These are phyloP conservation scores for Chloroclystis v-ata DNA, from an alignment of 2,888 invertebrate genomes.

Conservation along the genomic window DNA sequence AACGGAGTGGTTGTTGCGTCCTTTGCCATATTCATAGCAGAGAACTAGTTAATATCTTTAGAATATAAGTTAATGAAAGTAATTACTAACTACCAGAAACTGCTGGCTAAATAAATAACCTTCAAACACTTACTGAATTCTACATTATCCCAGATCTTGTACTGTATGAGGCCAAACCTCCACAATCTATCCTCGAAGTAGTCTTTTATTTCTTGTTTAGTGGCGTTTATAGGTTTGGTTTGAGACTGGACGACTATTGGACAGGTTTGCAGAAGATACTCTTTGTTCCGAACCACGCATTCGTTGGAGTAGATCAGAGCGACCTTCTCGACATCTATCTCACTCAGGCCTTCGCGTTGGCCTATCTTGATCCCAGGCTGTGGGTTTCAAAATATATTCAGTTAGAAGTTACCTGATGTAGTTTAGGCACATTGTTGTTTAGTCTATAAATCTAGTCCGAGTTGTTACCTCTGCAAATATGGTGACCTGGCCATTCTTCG, in stretches of 20 bases:
- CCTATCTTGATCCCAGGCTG: constrained; percentile 53
- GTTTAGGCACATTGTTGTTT: too few relatives aligned
- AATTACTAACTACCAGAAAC: too few relatives aligned
- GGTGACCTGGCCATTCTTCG: constrained; percentile 83
- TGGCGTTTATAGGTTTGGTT: constrained; percentile 9
- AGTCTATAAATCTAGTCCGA: too few relatives aligned
- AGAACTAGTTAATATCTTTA: too few relatives aligned
- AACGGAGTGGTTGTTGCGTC: too few relatives aligned
- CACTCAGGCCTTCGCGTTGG: constrained; percentile 61
- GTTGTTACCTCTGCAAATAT: constrained; percentile 80
- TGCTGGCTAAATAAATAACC: too few relatives aligned
- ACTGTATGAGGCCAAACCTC: constrained; percentile 56
- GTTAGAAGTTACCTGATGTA: too few relatives aligned
- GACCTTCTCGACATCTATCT: constrained; percentile 58
- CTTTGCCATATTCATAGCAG: too few relatives aligned
- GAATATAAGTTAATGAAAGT: too few relatives aligned
- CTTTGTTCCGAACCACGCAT: constrained; percentile 54
- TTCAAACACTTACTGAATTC: constrained; percentile 62
- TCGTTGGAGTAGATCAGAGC: constrained; percentile 50
- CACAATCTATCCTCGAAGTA: constrained; percentile 58
- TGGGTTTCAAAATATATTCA: constrained; percentile 1
- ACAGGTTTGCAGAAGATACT: constrained; percentile 61
- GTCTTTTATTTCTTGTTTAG: constrained; percentile 40
- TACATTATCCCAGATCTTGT: constrained; percentile 45
- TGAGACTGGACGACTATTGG: constrained; percentile 49